Base-by-base conservation (phyloP, 2,797 vertebrate species). In the Anniella stebbinsi region DNA sequence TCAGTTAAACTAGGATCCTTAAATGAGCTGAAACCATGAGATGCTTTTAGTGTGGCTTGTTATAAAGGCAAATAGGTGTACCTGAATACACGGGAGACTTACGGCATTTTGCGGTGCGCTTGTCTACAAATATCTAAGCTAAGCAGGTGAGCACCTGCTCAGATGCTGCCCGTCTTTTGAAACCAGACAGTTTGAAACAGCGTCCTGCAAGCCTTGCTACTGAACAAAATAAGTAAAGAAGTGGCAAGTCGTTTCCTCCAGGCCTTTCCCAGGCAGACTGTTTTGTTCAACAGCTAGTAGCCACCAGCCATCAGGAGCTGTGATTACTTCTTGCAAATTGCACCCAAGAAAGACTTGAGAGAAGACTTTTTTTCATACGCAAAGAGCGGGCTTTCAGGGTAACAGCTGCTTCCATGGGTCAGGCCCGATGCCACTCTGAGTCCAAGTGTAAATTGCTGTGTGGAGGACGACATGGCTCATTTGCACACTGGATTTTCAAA, bases 1-100 rank as follows among this genome's bases (percentile, higher is more conserved):
- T 94, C 66, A 93, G 95, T 96, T 93, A 96, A 96, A 95, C 36
- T 93, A 92, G 94, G 93, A 93, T 95, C 94, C 95, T 94, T 80
- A 80, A 96, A 95, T 96, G 95, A 95, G 94, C 95, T 93, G 81
- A 93, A 95, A 93, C 92, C 93, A 90, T 92, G 94, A 96, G 94
- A 90, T 94, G 95, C 94, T 95, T 95, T 95, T 88, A 92, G 93
- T 94, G 93, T 93, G 95, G 94, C 94, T 92, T 95, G 93, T 92
- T 93, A 94, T 91, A 94, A 96, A 95, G 92, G 91, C 91, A 48
- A 91, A 86, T 88, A 88, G 90, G 90, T 90, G 93, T 93, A 89
- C 75, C 72, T 84, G 45, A 94, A 95, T 88, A 86, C 13, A 4
- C 11, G 0, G 25, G 33, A 75, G 8, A 13, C 33, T 57, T 30